A percentile compares a stretch with the other conserved stretches of the same genome.
Conservation (phyloP, 2,888 invertebrate species). For the Fabriciana adippe region DNA sequence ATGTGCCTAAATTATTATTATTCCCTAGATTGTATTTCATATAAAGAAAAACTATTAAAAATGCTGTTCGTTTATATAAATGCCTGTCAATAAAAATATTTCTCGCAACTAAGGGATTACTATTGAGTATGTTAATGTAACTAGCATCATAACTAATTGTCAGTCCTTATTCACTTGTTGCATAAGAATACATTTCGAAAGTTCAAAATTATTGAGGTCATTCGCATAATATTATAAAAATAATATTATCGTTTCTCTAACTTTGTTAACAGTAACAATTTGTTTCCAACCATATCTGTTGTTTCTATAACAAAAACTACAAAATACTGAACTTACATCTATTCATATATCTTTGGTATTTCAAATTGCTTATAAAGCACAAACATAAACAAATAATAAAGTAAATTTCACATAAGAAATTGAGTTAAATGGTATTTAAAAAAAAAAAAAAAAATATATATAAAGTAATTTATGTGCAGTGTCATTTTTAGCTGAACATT, state of each 20-base stretch:
- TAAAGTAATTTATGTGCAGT: no score
- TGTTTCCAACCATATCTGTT: conserved; percentile 70
- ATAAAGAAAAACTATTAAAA: conserved; percentile 40
- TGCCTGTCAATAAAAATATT: conserved; percentile 50
- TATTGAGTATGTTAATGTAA: conserved; percentile 54
- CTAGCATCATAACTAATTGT: conserved; percentile 60
- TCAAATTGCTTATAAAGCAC: conserved; percentile 61
- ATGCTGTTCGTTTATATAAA: conserved; percentile 48
- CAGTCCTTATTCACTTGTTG: conserved; percentile 74
- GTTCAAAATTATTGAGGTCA: conserved; percentile 66
- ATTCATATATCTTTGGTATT: conserved; percentile 77
- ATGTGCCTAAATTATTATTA: conserved; percentile 33
- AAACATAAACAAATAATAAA: conserved; percentile 13
- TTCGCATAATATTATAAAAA: conserved; percentile 70
- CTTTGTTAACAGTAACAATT: conserved; percentile 76
- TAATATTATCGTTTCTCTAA: conserved; percentile 58
- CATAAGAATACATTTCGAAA: conserved; percentile 65
- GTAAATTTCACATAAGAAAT: conserved; percentile 3
- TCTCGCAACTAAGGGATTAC: conserved; percentile 54
- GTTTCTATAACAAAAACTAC: conserved; percentile 55
- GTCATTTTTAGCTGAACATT: no score
- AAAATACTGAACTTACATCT: conserved; percentile 63
- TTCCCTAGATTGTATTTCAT: conserved; percentile 30
- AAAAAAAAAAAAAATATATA: no score
- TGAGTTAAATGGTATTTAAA: no score